Percentiles rank a stretch among this genome's conserved stretches.
Evolutionary conservation across 2,888 invertebrate species (phyloP).

Genomic region (Heliconius charithonia): DNA sequence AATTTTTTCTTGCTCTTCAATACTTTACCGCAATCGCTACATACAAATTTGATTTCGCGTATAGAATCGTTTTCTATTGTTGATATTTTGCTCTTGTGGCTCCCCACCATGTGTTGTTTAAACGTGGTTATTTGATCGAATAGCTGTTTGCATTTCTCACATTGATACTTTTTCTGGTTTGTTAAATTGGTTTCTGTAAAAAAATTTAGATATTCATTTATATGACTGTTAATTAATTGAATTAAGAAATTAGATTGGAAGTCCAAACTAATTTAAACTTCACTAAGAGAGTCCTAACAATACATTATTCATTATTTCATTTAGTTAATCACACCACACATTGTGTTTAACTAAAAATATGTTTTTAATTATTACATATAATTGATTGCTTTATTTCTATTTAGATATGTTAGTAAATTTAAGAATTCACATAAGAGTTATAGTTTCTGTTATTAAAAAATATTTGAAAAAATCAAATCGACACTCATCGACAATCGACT

Average conservation of each 20-base stretch:
- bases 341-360: not conserved
- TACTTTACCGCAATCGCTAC: constrained; percentile 68
- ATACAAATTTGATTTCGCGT: constrained; percentile 59
- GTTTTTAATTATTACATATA: not conserved
- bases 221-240: too few species aligned
- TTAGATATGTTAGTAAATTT: not conserved
- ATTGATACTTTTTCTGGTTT: constrained; percentile 71
- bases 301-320: too few species aligned
- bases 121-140: constrained; percentile 68
- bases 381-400: too few species aligned
- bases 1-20: constrained; percentile 70
- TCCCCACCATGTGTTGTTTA: constrained; percentile 66
- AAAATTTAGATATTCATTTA: not conserved
- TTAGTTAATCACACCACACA: too few species aligned
- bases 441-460: too few species aligned
- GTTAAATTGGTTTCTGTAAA: constrained; percentile 28
- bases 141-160: constrained; percentile 74
- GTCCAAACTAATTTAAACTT: too few species aligned
- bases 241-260: too few species aligned
- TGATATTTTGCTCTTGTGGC: constrained; percentile 51
- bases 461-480: too few species aligned
- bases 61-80: constrained; percentile 41
- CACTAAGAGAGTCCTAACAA: too few species aligned
- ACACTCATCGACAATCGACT: too few species aligned
- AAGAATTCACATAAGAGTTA: not conserved